Evolutionary conservation across 2,113 vertebrate species (phyloP).

Genomic region (Macroglossus sobrinus): DNA sequence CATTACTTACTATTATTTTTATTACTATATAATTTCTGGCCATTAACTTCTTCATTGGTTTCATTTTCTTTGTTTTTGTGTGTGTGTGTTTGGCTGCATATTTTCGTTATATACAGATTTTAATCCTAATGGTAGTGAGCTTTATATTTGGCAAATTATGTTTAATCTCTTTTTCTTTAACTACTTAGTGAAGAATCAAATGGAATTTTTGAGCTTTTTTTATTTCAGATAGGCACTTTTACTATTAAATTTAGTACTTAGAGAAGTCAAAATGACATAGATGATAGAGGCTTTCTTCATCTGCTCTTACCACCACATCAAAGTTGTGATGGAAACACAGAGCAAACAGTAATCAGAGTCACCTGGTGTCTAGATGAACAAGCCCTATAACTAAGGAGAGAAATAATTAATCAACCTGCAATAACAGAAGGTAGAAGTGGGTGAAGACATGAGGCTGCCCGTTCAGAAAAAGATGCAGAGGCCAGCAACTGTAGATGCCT

Average conservation of each 20-base stretch:
- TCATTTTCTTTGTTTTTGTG: not conserved
- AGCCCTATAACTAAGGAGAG: no score
- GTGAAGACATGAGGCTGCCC: no score
- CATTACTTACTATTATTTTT: not conserved
- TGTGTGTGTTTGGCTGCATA: not conserved
- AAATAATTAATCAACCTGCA: no score
- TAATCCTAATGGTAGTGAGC: not conserved
- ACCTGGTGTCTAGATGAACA: no score
- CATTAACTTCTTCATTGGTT: not conserved
- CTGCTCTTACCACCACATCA: no score
- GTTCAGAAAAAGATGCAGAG: no score
- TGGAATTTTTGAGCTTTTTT: not conserved
- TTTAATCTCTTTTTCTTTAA: not conserved
- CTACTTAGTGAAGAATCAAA: not conserved
- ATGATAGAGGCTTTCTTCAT: no score
- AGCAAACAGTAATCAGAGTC: no score
- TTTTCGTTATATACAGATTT: not conserved
- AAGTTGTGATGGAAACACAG: no score
- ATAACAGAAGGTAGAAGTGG: no score
- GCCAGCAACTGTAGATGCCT: no score
- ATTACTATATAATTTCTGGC: not conserved
- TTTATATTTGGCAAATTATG: not conserved
- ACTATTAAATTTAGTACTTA: not conserved
- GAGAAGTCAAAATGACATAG: not conserved
- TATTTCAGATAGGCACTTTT: not conserved